Evolutionary conservation across 2,797 vertebrate species (phyloP).

Genomic region (Melanotaenia maccullochi): DNA sequence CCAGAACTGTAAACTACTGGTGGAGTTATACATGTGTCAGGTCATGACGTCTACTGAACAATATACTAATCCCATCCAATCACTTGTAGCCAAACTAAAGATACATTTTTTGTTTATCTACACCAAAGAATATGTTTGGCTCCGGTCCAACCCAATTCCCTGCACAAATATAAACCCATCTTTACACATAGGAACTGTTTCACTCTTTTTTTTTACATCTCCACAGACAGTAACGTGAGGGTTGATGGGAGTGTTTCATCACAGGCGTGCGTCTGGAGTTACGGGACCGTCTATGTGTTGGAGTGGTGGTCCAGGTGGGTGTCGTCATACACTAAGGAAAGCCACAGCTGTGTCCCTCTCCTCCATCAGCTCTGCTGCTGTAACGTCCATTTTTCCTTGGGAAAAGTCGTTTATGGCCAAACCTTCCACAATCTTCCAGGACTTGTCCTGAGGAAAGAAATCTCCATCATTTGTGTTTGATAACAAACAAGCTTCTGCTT

Average conservation of each 20-base stretch:
- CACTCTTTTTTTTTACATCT: slow-evolving; percentile 15
- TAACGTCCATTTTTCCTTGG: slow-evolving; percentile 91
- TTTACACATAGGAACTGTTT: slow-evolving; percentile 52
- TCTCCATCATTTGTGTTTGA: not conserved
- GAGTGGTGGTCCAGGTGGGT: slow-evolving; percentile 43
- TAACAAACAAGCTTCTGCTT: not conserved
- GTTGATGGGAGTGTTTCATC: slow-evolving; percentile 72
- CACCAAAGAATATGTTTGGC: slow-evolving; percentile 1
- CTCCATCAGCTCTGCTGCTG: slow-evolving; percentile 91
- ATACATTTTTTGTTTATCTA: slow-evolving; percentile 3
- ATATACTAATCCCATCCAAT: not conserved
- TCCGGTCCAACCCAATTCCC: not conserved
- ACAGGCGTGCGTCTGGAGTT: slow-evolving; percentile 87
- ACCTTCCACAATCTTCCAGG: slow-evolving; percentile 92
- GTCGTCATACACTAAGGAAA: slow-evolving; percentile 87
- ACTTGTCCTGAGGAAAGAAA: slow-evolving; percentile 84
- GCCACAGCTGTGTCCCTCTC: slow-evolving; percentile 87
- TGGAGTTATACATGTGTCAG: slow-evolving; percentile 32
- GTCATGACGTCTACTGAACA: not conserved
- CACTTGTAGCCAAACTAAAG: slow-evolving; percentile 4
- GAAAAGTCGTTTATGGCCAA: slow-evolving; percentile 93
- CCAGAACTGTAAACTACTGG: slow-evolving; percentile 3
- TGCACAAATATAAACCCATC: slow-evolving; percentile 48
- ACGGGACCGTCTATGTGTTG: slow-evolving; percentile 73
- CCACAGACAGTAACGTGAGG: slow-evolving; percentile 33